Evolutionary conservation across 2,113 vertebrate genomes (phyloP).

Genomic region (Acanthisitta chloris): DNA sequence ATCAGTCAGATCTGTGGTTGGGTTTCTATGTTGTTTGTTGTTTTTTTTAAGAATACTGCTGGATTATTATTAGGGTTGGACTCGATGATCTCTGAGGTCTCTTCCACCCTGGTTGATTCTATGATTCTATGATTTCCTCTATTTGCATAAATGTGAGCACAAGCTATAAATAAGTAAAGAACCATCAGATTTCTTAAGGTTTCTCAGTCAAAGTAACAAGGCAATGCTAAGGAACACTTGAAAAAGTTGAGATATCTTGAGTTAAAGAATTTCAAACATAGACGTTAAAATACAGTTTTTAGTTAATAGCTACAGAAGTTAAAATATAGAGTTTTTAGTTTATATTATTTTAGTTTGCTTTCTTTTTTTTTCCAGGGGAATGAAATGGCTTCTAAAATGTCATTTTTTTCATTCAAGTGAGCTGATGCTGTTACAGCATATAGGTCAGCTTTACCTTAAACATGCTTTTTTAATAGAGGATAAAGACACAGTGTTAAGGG

Average conservation of each 20-base stretch:
- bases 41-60: slow-evolving; percentile 28
- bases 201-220: slow-evolving; percentile 38
- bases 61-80: no score
- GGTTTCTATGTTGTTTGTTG: background rate
- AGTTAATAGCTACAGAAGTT: background rate
- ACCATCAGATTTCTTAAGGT: background rate
- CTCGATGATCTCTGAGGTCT: no score
- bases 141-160: slow-evolving; percentile 41
- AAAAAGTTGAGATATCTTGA: background rate
- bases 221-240: background rate
- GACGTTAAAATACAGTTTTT: background rate
- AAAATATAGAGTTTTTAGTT: background rate
- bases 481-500: background rate
- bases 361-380: background rate
- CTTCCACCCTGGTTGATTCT: no score
- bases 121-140: no score
- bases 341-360: background rate
- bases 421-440: background rate
- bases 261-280: no score
- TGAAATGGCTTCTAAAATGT: background rate
- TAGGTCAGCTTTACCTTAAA: background rate
- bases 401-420: background rate
- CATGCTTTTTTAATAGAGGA: background rate
- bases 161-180: slow-evolving; percentile 44
- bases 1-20: slow-evolving; percentile 50